Evolutionary conservation across 2,113 vertebrate genomes (phyloP).

Genomic region (Dicrurus megarhynchus): DNA sequence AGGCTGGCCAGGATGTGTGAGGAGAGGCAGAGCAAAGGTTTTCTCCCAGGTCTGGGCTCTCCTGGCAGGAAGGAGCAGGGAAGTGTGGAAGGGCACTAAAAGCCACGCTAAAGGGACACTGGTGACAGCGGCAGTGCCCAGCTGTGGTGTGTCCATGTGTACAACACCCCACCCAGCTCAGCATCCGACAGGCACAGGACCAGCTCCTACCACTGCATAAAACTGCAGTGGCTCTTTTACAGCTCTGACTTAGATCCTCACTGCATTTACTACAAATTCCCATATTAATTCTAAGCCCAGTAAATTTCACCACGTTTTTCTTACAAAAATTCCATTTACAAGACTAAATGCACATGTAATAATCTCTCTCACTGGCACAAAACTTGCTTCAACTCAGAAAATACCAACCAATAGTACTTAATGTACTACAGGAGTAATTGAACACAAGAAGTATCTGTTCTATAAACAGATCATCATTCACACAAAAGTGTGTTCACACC

Average conservation of each 20-base stretch:
- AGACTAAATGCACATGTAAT: not conserved
- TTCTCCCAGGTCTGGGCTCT: not conserved
- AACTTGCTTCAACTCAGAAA: not conserved
- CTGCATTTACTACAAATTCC: not conserved
- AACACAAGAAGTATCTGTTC: not conserved
- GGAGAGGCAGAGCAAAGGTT: not conserved
- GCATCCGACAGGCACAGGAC: not conserved
- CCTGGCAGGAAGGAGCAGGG: not conserved
- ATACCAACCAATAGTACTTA: not conserved
- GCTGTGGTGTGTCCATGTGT: rapidly evolving
- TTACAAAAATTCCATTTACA: not conserved
- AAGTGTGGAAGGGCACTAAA: not conserved
- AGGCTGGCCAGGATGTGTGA: not conserved
- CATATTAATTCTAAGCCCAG: not conserved
- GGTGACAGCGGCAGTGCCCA: not conserved
- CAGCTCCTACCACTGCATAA: not conserved
- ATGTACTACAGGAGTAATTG: not conserved
- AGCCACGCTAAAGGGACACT: not conserved
- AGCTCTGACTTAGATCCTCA: not conserved
- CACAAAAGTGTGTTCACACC: not conserved
- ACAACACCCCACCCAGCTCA: not conserved
- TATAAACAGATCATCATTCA: not conserved
- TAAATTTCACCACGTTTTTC: not conserved
- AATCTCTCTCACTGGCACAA: not conserved
- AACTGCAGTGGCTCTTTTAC: not conserved